phyloP scores from a whole-genome alignment of 2,113 vertebrate species.

The Rhagologus leucostigma region DNA sequence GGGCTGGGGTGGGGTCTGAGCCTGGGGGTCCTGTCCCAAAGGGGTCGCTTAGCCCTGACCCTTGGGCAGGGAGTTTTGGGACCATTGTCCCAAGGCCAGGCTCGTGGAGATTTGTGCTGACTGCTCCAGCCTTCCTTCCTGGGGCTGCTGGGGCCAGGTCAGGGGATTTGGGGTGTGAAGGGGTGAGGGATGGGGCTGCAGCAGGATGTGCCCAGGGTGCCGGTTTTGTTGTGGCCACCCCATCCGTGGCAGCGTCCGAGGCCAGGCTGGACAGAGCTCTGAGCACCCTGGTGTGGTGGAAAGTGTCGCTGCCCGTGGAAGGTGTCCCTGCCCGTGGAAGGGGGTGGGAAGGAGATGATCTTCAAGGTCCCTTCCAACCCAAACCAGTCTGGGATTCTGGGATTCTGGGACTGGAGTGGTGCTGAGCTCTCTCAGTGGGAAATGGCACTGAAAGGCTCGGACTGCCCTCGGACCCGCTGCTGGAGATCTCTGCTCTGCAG shows the following conservation, averaged over 20 bases:
- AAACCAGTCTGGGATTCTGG: not conserved
- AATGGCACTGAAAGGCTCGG: not conserved
- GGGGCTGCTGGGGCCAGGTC: not conserved
- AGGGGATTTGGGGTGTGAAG: not conserved
- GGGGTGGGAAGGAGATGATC: not conserved
- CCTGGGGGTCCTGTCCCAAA: not conserved
- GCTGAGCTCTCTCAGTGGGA: not conserved
- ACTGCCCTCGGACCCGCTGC: not conserved
- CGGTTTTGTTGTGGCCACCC: not conserved
- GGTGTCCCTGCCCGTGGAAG: not conserved
- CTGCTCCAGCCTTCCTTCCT: not conserved
- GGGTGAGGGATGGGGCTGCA: not conserved
- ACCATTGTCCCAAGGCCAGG: accelerated
- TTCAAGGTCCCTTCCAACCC: too few relatives aligned
- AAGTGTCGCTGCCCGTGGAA: not conserved
- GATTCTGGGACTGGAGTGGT: not conserved
- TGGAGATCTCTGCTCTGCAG: not conserved
- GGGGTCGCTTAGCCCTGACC: not conserved
- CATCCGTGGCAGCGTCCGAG: not conserved
- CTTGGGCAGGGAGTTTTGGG: not conserved
- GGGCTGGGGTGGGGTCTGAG: not conserved
- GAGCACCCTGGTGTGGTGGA: not conserved
- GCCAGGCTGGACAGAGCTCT: not conserved
- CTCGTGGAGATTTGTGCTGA: accelerated
- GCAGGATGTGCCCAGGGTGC: not conserved